Conservation (phyloP, 2,888 invertebrate species). For the Chironomus tentans region DNA sequence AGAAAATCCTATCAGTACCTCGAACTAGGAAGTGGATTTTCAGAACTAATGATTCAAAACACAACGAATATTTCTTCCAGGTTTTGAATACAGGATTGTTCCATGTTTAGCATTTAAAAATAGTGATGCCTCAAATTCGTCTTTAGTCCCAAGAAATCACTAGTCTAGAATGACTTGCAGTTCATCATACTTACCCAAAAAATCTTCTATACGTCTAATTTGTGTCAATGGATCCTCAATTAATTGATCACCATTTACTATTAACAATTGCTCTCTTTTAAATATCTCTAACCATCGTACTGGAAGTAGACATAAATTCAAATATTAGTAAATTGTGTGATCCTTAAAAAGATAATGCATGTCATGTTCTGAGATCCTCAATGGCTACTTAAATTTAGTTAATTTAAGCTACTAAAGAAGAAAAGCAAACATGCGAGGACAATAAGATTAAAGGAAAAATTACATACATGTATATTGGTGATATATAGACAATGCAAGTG, state of each 20-base stretch:
- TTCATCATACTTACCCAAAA: slow-evolving; percentile 57
- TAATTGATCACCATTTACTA: slow-evolving; percentile 89
- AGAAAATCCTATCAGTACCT: no score
- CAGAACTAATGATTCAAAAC: no score
- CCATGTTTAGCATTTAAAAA: no score
- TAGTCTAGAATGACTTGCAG: slow-evolving; percentile 36
- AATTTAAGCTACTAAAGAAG: neutral
- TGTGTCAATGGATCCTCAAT: slow-evolving; percentile 86
- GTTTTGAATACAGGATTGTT: no score
- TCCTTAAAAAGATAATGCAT: neutral
- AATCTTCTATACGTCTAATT: slow-evolving; percentile 75
- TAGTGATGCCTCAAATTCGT: no score
- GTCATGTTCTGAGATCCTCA: neutral
- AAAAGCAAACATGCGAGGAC: neutral
- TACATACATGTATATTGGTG: slow-evolving; percentile 68
- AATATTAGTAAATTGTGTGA: neutral
- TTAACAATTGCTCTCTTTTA: slow-evolving; percentile 79
- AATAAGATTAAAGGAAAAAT: neutral
- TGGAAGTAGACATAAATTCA: neutral
- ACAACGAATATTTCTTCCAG: no score
- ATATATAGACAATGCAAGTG: slow-evolving; percentile 82
- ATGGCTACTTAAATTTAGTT: neutral
- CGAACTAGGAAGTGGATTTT: no score
- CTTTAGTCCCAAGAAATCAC: neutral
- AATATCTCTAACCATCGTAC: slow-evolving; percentile 84